Evolutionary conservation across 2,113 vertebrate genomes (phyloP), one percentile per base, ranked within the genome.

Genomic region (Emberiza fucata): DNA sequence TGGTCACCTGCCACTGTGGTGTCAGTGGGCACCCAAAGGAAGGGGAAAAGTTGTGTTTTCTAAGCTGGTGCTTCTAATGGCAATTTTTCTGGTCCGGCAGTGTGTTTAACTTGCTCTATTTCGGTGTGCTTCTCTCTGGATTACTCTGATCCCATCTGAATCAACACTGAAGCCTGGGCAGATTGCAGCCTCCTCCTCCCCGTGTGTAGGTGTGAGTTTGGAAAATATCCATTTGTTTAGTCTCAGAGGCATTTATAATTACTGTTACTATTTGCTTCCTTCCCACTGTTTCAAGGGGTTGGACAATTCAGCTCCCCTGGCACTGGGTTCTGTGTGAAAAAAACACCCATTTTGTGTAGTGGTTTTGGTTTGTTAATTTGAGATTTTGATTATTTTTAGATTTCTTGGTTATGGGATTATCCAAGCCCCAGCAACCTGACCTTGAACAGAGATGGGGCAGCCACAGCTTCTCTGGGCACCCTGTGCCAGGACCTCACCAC

Each of bases 91-190:
- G 35, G 25, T 33, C 2, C 1, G 59, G 53, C 33, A 39, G 18
- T 0, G 1, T 24, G 23, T 83, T 76, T 42, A 23, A 9, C 39
- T 80, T 9, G 9, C 80, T 53, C 19, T 0, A 0, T 35, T 69
- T 53, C 0, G 1, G n/a, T 6, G 14, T 2, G 17, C 28, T 45
- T 37, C 63, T 57, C n/a, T 31, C 61, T 1, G 14, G 31, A 20
- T 76, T 0, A 2, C n/a, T 57, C 27, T 61, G 69, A 42, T 82
- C 94, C 28, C 28, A 3, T 16, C 40, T 45, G 76, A n/a, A 27
- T 22, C n/a, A 3, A 0, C 9, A 0, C 23, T 24, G 60, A 24
- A 50, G 69, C 29, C 37, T 6, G 9, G 31, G 65, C 48, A 37
- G 31, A 25, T 18, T 12, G 44, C 61, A 69, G 72, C 66, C 9